Conservation (phyloP, 1,140 invertebrate genomes). For the Drosophila simulans region DNA sequence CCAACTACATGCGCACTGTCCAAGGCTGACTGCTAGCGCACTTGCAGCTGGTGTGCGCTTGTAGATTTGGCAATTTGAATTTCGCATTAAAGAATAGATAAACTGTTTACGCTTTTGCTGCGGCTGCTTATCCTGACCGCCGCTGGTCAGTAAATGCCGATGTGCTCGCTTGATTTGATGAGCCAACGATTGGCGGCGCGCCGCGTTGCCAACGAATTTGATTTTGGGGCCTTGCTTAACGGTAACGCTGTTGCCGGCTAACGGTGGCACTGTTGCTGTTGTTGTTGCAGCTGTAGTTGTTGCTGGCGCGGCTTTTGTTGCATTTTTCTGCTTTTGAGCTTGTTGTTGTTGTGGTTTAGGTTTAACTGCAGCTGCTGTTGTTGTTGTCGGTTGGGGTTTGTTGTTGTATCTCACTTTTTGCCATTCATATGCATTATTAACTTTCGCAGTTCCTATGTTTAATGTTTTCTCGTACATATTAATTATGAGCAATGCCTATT, state of each 20-base stretch:
- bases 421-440: slow-evolving; percentile 82
- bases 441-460: slow-evolving; percentile 76
- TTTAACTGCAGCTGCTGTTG: slow-evolving; percentile 34
- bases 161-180: slow-evolving; percentile 81
- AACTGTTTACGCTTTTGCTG: slow-evolving; percentile 59
- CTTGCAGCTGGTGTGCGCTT: neutral
- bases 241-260: slow-evolving; percentile 31
- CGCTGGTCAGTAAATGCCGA: slow-evolving; percentile 78
- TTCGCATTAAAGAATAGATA: neutral
- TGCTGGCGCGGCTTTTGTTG: slow-evolving; percentile 29
- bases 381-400: slow-evolving; percentile 46
- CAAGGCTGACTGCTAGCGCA: slow-evolving; percentile 16
- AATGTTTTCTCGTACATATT: slow-evolving; percentile 80
- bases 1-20: slow-evolving; percentile 7
- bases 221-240: slow-evolving; percentile 33
- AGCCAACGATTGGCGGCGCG: slow-evolving; percentile 66
- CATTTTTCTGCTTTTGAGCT: slow-evolving; percentile 38
- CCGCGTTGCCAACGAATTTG: slow-evolving; percentile 61
- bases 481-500: slow-evolving; percentile 54
- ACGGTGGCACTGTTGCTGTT: slow-evolving; percentile 14
- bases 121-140: slow-evolving; percentile 66
- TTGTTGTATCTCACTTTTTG: slow-evolving; percentile 78
- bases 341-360: slow-evolving; percentile 31
- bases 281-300: slow-evolving; percentile 5
- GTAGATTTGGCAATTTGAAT: slow-evolving; percentile 5